Base-by-base conservation (phyloP, 1,140 invertebrate species). In the Drosophila pachea region DNA sequence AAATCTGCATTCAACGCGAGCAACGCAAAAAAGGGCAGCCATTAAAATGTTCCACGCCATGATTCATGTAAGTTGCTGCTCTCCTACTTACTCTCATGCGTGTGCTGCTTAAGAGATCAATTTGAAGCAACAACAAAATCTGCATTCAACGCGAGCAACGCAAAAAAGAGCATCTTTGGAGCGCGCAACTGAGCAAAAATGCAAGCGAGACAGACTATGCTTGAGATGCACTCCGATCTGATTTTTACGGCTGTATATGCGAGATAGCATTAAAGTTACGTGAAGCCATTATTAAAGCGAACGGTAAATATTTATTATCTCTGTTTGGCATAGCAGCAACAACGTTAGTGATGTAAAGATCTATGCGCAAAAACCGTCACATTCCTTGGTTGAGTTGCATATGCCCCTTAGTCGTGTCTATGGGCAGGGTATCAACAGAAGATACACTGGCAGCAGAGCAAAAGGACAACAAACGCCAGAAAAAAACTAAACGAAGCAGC, bases 401-500 rank as follows among this genome's bases (percentile, higher is more conserved):
- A 33, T 43, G 60, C 48, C 36, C 60, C 8, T 9, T 45, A 31
- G 45, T n/a, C 31, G 0, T 4, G 3, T 6, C 4, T n/a, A 9
- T 7, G 4, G n/a, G 5, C 14, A 40, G 48, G 58, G 35, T 63
- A 50, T 48, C 12, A 55, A 48, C 45, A 33, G 40, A 35, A 48
- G 55, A 68, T 52, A 61, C 48, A 47, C 11, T 50, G 49, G 31
- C 22, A 22, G 48, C 42, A 38, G 54, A 29, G 40, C 58, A 58
- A 65, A 42, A 38, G 29, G 50, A 63, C 60, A 56, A n/a, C 58
- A 31, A 48, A 47, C 22, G 12, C 7, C 11, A 33, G 12, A 61
- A 59, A 61, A 59, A 50, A 42, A 58, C 58, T 49, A 73, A 60
- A 52, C 72, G 63, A 58, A 42, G 54, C 60, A 77, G 58, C 56